Evolutionary conservation across 2,888 invertebrate genomes (phyloP).

Genomic region (Taphrorychus bicolor): DNA sequence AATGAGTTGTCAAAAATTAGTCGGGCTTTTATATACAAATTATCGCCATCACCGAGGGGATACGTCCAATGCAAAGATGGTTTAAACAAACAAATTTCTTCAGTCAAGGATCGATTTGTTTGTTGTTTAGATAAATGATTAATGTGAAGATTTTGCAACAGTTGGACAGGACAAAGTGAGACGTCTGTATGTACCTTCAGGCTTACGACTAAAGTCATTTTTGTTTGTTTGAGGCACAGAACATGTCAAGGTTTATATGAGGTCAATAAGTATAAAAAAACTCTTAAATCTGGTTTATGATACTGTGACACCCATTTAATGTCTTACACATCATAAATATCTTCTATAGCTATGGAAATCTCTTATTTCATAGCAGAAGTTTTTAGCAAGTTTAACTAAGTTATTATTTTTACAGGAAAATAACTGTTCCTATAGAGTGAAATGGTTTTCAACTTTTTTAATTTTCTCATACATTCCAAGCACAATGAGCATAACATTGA

Average conservation of each 20-base stretch:
- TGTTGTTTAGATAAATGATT: conserved; percentile 2
- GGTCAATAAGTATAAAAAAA: too few relatives aligned
- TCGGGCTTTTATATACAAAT: neutral
- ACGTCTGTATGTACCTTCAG: neutral
- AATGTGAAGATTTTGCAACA: neutral
- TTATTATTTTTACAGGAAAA: too few relatives aligned
- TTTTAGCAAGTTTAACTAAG: too few relatives aligned
- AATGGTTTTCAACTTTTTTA: too few relatives aligned
- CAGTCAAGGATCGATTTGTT: conserved; percentile 13
- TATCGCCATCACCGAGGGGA: neutral
- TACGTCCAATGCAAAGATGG: conserved; percentile 6
- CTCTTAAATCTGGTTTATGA: too few relatives aligned
- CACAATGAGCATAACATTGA: too few relatives aligned
- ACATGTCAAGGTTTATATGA: neutral
- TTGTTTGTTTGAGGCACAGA: neutral
- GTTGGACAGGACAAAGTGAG: neutral
- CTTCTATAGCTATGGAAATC: too few relatives aligned
- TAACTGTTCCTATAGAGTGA: too few relatives aligned
- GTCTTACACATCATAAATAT: too few relatives aligned
- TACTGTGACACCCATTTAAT: too few relatives aligned
- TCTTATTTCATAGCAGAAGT: too few relatives aligned
- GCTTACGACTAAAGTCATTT: neutral
- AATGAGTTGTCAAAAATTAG: conserved; percentile 1
- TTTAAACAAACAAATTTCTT: conserved; percentile 29
- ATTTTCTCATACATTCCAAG: too few relatives aligned